Percentiles rank a stretch among this genome's conserved stretches.
These are phyloP conservation scores for Yponomeuta sedellus DNA, from an alignment of 2,888 invertebrate genomes.

Conservation along the genomic window DNA sequence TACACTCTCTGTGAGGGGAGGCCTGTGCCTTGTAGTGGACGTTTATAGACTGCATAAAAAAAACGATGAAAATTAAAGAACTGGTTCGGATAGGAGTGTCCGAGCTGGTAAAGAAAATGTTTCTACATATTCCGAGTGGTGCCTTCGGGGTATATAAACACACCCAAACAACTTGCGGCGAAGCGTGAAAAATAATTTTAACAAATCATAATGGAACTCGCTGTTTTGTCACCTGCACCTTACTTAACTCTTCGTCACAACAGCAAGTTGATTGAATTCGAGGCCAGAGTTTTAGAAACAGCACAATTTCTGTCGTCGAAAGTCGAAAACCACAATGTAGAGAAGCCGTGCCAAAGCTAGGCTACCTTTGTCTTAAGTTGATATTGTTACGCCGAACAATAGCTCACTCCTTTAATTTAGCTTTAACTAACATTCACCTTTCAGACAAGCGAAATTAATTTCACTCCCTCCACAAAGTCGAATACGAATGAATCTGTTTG, in stretches of 20 bases:
- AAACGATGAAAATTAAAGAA: too few relatives aligned
- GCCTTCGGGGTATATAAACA: neutral
- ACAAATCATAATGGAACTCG: neutral
- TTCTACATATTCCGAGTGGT: neutral
- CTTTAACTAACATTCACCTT: neutral
- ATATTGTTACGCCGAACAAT: neutral
- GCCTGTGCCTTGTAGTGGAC: too few relatives aligned
- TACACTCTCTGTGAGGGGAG: too few relatives aligned
- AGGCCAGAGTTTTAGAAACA: neutral
- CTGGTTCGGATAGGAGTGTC: too few relatives aligned
- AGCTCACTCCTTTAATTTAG: neutral
- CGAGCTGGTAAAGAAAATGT: neutral
- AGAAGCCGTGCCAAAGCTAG: neutral
- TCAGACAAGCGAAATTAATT: neutral
- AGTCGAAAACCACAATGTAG: neutral
- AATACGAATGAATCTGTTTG: neutral
- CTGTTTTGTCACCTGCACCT: neutral
- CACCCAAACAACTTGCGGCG: neutral
- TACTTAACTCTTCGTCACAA: neutral
- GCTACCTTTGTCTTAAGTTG: neutral
- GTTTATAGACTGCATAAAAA: too few relatives aligned
- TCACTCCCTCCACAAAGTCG: too few relatives aligned
- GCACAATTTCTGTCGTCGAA: too few relatives aligned
- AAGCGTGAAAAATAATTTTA: neutral
- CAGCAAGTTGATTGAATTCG: neutral